Evolutionary conservation across 2,888 invertebrate species (phyloP), one percentile per base, ranked within the genome.

Genomic region (Melitaea athalia): DNA sequence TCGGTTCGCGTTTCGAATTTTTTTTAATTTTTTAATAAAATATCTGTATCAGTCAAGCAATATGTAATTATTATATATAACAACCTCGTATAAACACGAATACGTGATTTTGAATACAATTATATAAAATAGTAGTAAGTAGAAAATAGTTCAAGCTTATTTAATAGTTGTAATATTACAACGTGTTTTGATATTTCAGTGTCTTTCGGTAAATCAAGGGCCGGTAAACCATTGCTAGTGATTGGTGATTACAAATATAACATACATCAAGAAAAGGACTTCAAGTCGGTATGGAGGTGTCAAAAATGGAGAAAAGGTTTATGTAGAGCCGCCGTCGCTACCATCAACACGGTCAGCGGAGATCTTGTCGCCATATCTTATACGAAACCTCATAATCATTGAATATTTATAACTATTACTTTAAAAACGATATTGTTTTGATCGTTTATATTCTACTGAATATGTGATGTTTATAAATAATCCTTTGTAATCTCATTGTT

Each of bases 201-300:
- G n/a, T 63, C 65, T 0, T 67, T 75, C 33, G 42, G 55, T 31
- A 72, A 67, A 31, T 75, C 80, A 0, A 68, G 69, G 50, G 68
- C 73, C 47, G 79, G 79, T 10, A 78, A 73, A 47, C 78, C 79
- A n/a, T 43, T 71, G 62, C 59, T 71, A 0, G 59, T 65, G 5
- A 61, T 73, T 8, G 85, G 82, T 0, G 68, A 72, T 1, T 74
- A 78, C 59, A 77, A 81, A 24, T 86, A 76, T 67, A 79, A 80
- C 50, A 76, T 76, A 45, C 82, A 85, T 55, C 81, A 77, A 15
- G 60, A 70, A 0, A 78, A 75, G 0, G 73, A 76, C 0, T 73
- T 74, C 0, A 82, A 76, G 57, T 77, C 78, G 14, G 65, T 81
- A 4, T 85, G 85, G 85, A 70, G 85, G 3, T 82, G 82, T 64